Evolutionary conservation across 2,113 vertebrate genomes (phyloP).

Genomic region (Cricetomys ansorgei): DNA sequence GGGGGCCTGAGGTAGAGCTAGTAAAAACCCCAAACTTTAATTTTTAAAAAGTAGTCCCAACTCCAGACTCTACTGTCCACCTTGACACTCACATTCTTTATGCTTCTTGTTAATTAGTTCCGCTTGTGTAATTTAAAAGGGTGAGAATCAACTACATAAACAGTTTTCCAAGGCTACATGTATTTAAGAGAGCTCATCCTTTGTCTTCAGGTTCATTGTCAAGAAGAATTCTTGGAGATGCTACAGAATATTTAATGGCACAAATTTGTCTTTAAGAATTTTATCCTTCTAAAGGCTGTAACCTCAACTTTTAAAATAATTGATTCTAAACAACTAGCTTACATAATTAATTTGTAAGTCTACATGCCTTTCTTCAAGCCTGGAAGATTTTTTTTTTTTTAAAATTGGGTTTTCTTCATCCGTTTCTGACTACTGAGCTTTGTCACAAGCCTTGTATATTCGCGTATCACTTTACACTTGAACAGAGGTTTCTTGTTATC

Average conservation of each 20-base stretch:
- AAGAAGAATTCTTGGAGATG: background rate
- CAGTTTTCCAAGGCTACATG: background rate
- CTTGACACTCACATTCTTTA: background rate
- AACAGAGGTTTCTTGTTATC: background rate
- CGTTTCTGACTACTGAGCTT: background rate
- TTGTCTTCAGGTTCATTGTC: background rate
- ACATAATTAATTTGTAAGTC: background rate
- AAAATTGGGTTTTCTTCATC: background rate
- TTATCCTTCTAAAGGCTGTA: background rate
- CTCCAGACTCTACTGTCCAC: background rate
- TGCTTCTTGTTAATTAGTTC: background rate
- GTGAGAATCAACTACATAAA: background rate
- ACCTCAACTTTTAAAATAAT: background rate
- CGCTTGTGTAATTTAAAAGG: slow-evolving; percentile 31
- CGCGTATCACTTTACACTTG: background rate
- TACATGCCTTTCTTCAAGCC: background rate
- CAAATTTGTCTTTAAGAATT: background rate
- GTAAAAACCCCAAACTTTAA: background rate
- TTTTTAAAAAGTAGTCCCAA: background rate
- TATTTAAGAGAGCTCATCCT: background rate
- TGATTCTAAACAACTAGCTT: background rate
- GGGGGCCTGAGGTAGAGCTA: background rate
- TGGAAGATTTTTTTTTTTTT: background rate
- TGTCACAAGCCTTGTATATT: rapidly evolving
- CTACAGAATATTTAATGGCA: background rate